phyloP scores from a whole-genome alignment of 2,113 vertebrate genomes.

The Osmerus mordax region DNA sequence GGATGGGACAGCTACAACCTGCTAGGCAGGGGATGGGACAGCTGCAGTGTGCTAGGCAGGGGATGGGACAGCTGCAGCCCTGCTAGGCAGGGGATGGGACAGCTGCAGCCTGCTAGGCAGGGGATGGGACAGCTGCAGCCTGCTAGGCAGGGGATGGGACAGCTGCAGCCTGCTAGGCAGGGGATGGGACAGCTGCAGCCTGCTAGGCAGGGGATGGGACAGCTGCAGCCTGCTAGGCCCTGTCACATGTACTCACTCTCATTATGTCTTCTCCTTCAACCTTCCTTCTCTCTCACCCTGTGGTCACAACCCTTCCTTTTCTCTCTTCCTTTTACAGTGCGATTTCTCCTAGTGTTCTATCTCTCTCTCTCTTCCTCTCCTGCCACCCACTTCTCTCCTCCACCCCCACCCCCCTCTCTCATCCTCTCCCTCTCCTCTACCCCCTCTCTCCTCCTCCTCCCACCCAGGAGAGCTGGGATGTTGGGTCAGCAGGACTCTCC shows the following conservation, averaged over 20 bases:
- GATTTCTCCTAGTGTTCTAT: not conserved
- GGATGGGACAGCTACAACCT: too few relatives aligned
- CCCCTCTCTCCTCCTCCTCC: constrained; percentile 1
- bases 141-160: too few relatives aligned
- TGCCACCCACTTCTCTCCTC: not conserved
- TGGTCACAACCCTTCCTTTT: not conserved
- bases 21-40: too few relatives aligned
- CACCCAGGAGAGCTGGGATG: not conserved
- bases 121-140: too few relatives aligned
- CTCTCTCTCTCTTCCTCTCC: not conserved
- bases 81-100: too few relatives aligned
- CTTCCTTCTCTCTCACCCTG: constrained; percentile 15
- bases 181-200: too few relatives aligned
- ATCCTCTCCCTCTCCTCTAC: constrained; percentile 21
- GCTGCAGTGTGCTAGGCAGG: too few relatives aligned
- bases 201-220: not conserved
- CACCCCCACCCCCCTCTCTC: not conserved
- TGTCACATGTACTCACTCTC: constrained; percentile 60
- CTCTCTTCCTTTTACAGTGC: not conserved
- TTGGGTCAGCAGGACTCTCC: constrained; percentile 39
- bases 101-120: too few relatives aligned
- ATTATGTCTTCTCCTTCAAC: constrained; percentile 48
- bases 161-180: too few relatives aligned
- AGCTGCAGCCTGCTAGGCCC: constrained; percentile 53
- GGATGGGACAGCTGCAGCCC: too few relatives aligned